These are phyloP conservation scores for Galaxea fascicularis DNA, from an alignment of 92 coral and sea anemone species.

Conservation along the genomic window DNA sequence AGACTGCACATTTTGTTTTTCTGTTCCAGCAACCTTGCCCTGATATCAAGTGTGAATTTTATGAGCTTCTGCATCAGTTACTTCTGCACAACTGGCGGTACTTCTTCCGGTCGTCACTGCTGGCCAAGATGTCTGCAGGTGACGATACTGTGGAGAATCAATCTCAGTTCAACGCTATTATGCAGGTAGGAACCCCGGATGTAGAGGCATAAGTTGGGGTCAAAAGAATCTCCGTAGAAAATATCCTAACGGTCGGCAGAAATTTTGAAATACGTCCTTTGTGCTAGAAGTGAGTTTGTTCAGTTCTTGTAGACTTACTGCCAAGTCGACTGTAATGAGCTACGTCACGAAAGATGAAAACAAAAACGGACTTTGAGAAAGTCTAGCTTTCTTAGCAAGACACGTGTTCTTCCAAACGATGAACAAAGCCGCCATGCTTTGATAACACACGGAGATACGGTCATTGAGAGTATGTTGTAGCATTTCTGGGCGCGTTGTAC, in stretches of 20 bases:
- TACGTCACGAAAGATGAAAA: no score
- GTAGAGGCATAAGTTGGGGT: not conserved
- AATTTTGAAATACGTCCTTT: no score
- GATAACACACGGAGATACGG: no score
- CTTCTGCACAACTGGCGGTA: conserved; percentile 97
- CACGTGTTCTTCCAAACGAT: no score
- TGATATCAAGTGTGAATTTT: conserved; percentile 94
- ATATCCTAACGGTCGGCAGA: not conserved
- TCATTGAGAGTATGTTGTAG: not conserved
- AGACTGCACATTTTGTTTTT: not conserved
- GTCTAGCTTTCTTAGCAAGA: no score
- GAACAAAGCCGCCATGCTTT: no score
- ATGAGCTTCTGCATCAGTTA: conserved; percentile 92
- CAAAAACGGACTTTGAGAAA: no score
- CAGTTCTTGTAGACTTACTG: no score
- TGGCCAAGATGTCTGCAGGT: conserved; percentile 80
- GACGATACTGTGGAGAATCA: conserved; percentile 91
- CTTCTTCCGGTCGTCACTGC: conserved; percentile 91
- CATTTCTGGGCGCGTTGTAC: no score
- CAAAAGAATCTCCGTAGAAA: no score
- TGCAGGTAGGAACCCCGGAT: conserved; percentile 72
- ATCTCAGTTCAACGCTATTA: conserved; percentile 87
- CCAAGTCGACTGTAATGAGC: no score
- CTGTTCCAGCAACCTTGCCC: conserved; percentile 89
- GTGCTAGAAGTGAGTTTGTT: no score